These are phyloP conservation scores for Plagodis pulveraria DNA, from an alignment of 2,888 invertebrate species.

Conservation along the genomic window DNA sequence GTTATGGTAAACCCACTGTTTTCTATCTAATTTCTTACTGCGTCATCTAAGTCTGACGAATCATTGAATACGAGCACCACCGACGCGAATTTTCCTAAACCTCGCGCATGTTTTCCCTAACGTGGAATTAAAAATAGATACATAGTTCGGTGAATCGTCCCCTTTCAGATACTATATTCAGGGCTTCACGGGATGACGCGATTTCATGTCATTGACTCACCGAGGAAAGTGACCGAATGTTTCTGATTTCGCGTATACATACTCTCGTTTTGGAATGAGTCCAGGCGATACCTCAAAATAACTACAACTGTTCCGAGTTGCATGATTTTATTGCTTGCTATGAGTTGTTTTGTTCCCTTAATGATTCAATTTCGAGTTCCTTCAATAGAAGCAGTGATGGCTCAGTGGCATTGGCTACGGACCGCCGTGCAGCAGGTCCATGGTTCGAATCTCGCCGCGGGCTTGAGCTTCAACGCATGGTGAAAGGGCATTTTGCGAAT, in stretches of 20 bases:
- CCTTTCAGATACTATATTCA: constrained; percentile 34
- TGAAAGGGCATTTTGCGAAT: no score
- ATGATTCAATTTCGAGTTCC: constrained; percentile 25
- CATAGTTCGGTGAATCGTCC: constrained; percentile 54
- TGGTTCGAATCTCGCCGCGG: no score
- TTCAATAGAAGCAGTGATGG: no score
- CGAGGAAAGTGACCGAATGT: constrained; percentile 75
- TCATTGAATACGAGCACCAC: constrained; percentile 34
- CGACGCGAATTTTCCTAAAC: constrained; percentile 35
- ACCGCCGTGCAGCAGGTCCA: no score
- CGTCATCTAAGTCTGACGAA: constrained; percentile 43
- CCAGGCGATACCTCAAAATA: constrained; percentile 81
- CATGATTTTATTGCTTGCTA: constrained; percentile 68
- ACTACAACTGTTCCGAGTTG: constrained; percentile 66
- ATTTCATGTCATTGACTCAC: constrained; percentile 76
- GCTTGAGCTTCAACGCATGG: no score
- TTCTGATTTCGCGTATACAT: constrained; percentile 63
- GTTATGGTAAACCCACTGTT: constrained; percentile 36
- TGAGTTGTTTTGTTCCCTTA: constrained; percentile 62
- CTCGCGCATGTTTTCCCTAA: constrained; percentile 38
- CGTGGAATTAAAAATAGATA: constrained; percentile 51
- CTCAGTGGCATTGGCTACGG: no score
- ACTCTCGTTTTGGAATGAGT: constrained; percentile 72
- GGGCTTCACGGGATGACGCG: constrained; percentile 38
- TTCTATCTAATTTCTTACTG: constrained; percentile 35